Conservation (phyloP, 2,113 vertebrate species). For the Paratilapia polleni region DNA sequence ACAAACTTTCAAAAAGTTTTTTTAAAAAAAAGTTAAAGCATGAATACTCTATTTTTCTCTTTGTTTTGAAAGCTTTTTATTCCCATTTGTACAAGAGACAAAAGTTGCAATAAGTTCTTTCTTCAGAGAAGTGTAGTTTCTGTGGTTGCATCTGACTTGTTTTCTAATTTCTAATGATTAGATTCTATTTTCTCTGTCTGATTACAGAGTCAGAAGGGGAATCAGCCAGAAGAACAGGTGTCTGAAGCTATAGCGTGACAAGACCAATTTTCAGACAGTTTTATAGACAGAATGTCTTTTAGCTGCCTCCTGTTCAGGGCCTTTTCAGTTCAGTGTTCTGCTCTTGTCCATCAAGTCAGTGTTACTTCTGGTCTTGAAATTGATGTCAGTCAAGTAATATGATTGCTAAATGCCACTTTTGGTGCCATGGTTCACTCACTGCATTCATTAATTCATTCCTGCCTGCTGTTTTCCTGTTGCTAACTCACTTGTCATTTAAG, state of each 20-base stretch:
- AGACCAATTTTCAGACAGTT: not conserved
- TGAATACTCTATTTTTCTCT: no score
- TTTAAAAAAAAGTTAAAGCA: not conserved
- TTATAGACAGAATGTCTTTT: not conserved
- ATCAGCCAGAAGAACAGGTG: not conserved
- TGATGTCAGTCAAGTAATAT: not conserved
- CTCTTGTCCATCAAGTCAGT: not conserved
- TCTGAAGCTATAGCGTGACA: not conserved
- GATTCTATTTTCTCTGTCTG: not conserved
- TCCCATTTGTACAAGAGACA: not conserved
- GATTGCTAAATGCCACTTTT: not conserved
- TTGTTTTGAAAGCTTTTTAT: not conserved
- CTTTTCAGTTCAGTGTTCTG: not conserved
- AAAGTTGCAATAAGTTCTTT: not conserved
- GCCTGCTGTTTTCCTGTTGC: not conserved
- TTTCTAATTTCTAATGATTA: not conserved
- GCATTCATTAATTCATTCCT: not conserved
- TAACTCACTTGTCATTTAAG: not conserved
- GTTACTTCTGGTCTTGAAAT: not conserved
- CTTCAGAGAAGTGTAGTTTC: not conserved
- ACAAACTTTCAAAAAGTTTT: not conserved
- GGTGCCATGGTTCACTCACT: not conserved
- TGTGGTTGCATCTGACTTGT: not conserved
- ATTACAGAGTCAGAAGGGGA: slow-evolving; percentile 1
- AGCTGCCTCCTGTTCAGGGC: not conserved